A percentile compares a stretch with the other conserved stretches of the same genome.
Evolutionary conservation across 2,113 vertebrate genomes (phyloP).

Genomic region (Nicator chloris): DNA sequence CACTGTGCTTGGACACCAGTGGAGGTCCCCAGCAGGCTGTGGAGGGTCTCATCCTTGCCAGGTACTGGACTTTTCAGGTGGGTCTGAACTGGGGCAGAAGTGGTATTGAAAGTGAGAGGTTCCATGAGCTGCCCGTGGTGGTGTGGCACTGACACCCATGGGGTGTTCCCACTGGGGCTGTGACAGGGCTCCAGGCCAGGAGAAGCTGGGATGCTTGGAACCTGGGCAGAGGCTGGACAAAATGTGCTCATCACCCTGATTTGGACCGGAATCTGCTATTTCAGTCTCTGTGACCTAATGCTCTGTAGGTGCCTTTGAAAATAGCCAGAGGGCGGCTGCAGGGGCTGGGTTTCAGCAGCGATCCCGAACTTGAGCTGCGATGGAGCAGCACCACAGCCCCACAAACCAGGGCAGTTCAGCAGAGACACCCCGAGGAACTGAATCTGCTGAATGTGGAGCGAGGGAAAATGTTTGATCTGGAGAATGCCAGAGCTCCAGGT

Average conservation of each 20-base stretch:
- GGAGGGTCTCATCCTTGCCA: neutral
- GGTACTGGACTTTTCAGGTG: neutral
- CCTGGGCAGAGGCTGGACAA: neutral
- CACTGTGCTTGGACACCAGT: rapidly evolving
- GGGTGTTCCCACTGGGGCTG: neutral
- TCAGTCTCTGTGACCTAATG: constrained; percentile 12
- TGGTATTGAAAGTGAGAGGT: rapidly evolving
- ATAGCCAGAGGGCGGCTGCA: neutral
- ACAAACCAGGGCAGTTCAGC: neutral
- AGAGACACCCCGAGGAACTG: neutral
- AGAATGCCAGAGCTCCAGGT: neutral
- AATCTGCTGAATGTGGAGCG: rapidly evolving
- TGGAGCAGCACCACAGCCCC: neutral
- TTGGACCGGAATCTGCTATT: constrained; percentile 39
- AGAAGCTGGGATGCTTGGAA: neutral
- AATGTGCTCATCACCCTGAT: constrained; percentile 7
- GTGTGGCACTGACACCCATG: rapidly evolving
- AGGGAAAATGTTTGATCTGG: neutral
- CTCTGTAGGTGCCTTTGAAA: constrained; percentile 30
- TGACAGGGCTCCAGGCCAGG: rapidly evolving
- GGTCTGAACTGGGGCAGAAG: neutral
- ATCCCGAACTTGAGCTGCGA: rapidly evolving
- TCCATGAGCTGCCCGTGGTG: rapidly evolving
- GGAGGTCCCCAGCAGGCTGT: neutral
- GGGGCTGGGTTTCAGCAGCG: neutral